Conservation (phyloP, 2,113 vertebrate genomes). For the Rhynchomys soricoides region DNA sequence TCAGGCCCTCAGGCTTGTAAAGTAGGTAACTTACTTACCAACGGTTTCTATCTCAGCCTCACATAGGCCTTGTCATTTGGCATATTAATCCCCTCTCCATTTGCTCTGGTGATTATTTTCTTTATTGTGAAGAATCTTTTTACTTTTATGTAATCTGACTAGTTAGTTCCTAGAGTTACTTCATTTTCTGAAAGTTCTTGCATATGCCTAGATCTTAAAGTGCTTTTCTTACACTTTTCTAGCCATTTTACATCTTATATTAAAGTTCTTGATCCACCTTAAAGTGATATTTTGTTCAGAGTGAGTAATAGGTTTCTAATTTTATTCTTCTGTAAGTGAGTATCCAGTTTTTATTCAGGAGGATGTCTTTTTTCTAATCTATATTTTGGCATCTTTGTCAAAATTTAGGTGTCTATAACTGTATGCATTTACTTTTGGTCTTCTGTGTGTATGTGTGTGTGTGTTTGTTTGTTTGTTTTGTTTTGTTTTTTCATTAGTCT, state of each 20-base stretch:
- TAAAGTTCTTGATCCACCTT: background rate
- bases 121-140: background rate
- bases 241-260: background rate
- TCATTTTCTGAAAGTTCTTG: background rate
- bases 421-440: background rate
- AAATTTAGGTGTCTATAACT: background rate
- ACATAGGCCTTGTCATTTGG: background rate
- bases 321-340: background rate
- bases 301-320: background rate
- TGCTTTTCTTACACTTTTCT: background rate
- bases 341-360: background rate
- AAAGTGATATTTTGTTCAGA: background rate
- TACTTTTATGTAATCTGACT: background rate
- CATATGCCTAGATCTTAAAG: background rate
- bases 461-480: too few species aligned
- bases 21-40: background rate
- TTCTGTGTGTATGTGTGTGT: too few species aligned
- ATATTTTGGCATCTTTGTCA: background rate
- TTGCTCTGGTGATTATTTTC: background rate
- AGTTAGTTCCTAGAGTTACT: background rate
- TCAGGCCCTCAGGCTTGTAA: background rate
- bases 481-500: background rate
- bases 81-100: background rate
- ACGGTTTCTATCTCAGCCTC: too few species aligned
- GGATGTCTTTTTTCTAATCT: background rate